These are phyloP conservation scores for Haemorhous mexicanus DNA, from an alignment of 2,113 vertebrate species.

Conservation along the genomic window DNA sequence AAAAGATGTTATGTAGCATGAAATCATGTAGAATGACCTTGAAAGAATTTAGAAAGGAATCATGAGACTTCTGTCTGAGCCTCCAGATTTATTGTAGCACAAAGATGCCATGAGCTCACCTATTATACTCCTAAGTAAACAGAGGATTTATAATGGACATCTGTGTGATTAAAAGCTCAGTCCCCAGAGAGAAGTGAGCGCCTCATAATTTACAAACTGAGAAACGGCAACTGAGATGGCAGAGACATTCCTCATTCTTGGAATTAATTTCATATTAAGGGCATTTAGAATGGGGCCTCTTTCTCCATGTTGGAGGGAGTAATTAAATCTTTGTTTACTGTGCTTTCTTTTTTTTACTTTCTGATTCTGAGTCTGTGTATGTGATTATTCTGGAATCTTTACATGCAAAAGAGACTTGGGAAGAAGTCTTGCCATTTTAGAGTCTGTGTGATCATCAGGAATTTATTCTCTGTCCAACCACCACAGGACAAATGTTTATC, in stretches of 20 bases:
- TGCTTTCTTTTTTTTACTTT: not conserved
- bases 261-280: not conserved
- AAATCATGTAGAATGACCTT: conserved; percentile 68
- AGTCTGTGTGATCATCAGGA: not conserved
- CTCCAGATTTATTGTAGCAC: conserved; percentile 36
- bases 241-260: conserved; percentile 5
- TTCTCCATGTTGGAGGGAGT: not conserved
- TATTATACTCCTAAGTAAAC: conserved; percentile 56
- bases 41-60: conserved; percentile 66
- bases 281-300: not conserved
- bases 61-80: conserved; percentile 33
- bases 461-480: not conserved
- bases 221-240: not conserved
- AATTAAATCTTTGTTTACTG: not conserved
- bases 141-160: conserved; percentile 52
- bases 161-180: conserved; percentile 1
- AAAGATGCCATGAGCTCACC: conserved; percentile 43
- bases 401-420: not conserved
- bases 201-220: not conserved
- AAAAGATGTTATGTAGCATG: conserved; percentile 64
- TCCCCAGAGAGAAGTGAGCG: not conserved
- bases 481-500: not conserved
- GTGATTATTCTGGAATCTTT: not conserved
- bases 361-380: not conserved
- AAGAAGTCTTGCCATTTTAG: not conserved